phyloP scores from a whole-genome alignment of 2,113 vertebrate genomes.

The Podilymbus podiceps region DNA sequence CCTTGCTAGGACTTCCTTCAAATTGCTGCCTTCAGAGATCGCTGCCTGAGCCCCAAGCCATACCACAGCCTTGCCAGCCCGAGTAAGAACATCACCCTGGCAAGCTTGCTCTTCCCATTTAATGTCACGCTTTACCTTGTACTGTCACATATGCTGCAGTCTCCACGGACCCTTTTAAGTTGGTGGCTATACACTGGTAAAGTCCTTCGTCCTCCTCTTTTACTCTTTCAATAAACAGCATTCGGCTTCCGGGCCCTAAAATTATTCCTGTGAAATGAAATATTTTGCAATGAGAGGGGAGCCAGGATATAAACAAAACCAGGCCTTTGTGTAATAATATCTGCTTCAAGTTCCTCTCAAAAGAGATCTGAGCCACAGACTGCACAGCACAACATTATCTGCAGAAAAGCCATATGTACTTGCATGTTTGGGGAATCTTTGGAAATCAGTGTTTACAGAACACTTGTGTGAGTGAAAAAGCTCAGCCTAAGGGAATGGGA shows the following conservation, averaged over 20 bases:
- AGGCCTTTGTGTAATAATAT: conserved; percentile 28
- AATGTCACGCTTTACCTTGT: conserved; percentile 76
- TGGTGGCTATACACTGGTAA: conserved; percentile 88
- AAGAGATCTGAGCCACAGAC: conserved; percentile 11
- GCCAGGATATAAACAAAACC: conserved; percentile 53
- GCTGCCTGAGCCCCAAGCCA: neutral
- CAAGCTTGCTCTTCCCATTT: neutral
- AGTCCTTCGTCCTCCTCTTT: conserved; percentile 89
- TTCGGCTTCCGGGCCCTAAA: conserved; percentile 82
- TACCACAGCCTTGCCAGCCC: neutral
- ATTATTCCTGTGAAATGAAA: conserved; percentile 82
- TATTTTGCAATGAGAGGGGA: conserved; percentile 61
- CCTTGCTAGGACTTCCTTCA: conserved; percentile 14
- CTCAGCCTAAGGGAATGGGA: neutral
- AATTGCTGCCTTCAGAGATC: neutral
- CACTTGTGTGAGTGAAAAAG: neutral
- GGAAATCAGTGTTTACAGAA: conserved; percentile 11
- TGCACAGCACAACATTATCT: neutral
- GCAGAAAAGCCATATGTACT: conserved; percentile 7
- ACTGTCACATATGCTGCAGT: conserved; percentile 87
- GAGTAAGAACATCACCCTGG: neutral
- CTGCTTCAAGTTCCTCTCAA: conserved; percentile 5
- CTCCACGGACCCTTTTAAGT: conserved; percentile 84
- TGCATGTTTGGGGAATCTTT: neutral
- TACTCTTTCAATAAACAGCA: conserved; percentile 89